Evolutionary conservation across 2,113 vertebrate species (phyloP).

Genomic region (Albula goreensis): DNA sequence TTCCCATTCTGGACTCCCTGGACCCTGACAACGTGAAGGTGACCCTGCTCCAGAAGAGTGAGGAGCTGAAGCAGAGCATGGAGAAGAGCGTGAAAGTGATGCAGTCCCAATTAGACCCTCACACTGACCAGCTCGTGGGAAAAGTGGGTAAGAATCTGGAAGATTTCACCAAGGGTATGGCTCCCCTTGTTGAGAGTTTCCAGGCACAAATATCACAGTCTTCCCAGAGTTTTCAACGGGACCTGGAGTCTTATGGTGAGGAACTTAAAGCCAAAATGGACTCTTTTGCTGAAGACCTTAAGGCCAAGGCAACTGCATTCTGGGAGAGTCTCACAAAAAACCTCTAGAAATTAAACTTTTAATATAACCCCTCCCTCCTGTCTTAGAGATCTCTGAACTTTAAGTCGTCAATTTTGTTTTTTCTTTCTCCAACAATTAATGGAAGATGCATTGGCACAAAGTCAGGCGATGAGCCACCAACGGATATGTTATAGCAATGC

Average conservation of each 20-base stretch:
- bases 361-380: constrained; percentile 6
- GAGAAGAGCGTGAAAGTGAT: constrained; percentile 57
- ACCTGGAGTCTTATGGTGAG: constrained; percentile 60
- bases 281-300: constrained; percentile 62
- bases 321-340: constrained; percentile 51
- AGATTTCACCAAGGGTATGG: constrained; percentile 56
- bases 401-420: background rate
- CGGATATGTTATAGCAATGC: background rate
- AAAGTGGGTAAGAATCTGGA: constrained; percentile 56
- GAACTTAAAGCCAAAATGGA: constrained; percentile 61
- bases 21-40: constrained; percentile 50
- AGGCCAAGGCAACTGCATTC: constrained; percentile 46
- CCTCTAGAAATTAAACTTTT: constrained; percentile 38
- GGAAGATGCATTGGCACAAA: background rate
- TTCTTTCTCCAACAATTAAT: background rate
- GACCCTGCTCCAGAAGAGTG: constrained; percentile 52
- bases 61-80: constrained; percentile 56
- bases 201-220: constrained; percentile 54
- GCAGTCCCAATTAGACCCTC: constrained; percentile 55
- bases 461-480: background rate
- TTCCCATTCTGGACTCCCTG: constrained; percentile 20
- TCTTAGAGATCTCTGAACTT: background rate
- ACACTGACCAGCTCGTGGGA: constrained; percentile 50
- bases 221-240: constrained; percentile 57
- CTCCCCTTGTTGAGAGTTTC: constrained; percentile 67